Evolutionary conservation across 2,113 vertebrate species (phyloP), one percentile per base, ranked within the genome.

Genomic region (Hypomesus transpacificus): DNA sequence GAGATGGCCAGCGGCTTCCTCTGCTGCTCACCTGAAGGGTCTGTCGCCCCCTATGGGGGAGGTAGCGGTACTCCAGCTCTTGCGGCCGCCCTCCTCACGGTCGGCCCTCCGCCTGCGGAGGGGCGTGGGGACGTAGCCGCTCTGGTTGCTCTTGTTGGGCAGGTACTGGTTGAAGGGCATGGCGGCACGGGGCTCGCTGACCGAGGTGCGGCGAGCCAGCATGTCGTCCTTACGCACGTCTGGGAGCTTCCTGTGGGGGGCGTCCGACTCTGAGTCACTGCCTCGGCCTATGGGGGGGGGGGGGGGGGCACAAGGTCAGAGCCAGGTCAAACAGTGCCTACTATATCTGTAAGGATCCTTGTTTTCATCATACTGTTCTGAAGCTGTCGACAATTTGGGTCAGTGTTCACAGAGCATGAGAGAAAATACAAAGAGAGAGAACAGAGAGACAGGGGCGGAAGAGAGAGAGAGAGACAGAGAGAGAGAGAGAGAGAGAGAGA

Each of bases 161-260:
- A 99, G 94, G 91, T 97, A 99, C 90, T 98, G 97, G 90, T 99
- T 99, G 82, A 99, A 99, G 85, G 97, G 96, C 91, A 99, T 91
- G 76, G 92, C 91, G 66, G 93, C 93, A 39, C 95, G 94, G 2
- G 88, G 95, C 88, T 98, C 96, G 34, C 93, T 95, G 0, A 94
- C 92, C 13, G 96, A 98, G 3, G 95, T 94, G 75, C 97, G 88
- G 46, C 97, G 90, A 0, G 95, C 94, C 77, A 95, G 86, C 97
- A 99, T 99, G 86, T 99, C 97, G 68, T 98, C 97, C 80, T 96
- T 97, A 65, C 94, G 94, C 73, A 98, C 90, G 61, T 99, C 97
- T 0, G 96, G 96, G 76, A 95, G 85, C 90, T 94, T 97, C 87
- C 95, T 92, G 85, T 94, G 92, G 14, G 94, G 91, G 64, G 94